Percentiles rank a stretch among this genome's conserved stretches.
Conservation (phyloP, 2,797 vertebrate species). For the Vespertilio murinus region DNA sequence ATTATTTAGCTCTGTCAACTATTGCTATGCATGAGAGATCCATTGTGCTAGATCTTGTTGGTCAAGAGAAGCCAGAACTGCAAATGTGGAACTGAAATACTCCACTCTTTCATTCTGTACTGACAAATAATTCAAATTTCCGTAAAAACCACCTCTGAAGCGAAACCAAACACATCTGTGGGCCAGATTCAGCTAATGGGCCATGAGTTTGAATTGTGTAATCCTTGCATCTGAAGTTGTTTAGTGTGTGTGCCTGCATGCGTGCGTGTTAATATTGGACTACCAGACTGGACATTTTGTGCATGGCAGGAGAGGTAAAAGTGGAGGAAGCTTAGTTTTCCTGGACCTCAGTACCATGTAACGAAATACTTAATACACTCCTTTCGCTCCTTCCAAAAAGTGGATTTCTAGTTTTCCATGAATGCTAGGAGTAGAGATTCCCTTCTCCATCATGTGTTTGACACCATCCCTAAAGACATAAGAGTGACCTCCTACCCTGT, state of each 20-base stretch:
- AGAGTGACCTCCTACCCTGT: neutral
- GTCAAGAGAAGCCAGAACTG: neutral
- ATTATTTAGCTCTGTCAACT: neutral
- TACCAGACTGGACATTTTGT: neutral
- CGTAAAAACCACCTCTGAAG: neutral
- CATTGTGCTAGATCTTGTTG: neutral
- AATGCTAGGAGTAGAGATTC: neutral
- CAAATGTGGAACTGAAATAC: neutral
- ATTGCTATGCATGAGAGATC: neutral
- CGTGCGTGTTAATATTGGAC: neutral
- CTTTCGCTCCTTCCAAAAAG: neutral
- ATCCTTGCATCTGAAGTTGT: neutral
- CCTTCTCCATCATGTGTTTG: neutral
- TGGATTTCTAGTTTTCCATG: conserved; percentile 5
- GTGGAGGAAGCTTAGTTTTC: neutral
- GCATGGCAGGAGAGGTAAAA: neutral
- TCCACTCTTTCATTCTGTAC: neutral
- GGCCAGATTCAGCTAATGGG: neutral
- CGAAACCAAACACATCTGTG: neutral
- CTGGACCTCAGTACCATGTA: neutral
- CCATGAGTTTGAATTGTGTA: neutral
- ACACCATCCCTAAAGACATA: neutral
- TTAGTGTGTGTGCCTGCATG: neutral
- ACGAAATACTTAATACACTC: neutral
- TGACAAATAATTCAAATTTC: neutral